These are phyloP conservation scores for Parauchenoglanis ngamensis DNA, from an alignment of 2,797 vertebrate species.

Conservation along the genomic window DNA sequence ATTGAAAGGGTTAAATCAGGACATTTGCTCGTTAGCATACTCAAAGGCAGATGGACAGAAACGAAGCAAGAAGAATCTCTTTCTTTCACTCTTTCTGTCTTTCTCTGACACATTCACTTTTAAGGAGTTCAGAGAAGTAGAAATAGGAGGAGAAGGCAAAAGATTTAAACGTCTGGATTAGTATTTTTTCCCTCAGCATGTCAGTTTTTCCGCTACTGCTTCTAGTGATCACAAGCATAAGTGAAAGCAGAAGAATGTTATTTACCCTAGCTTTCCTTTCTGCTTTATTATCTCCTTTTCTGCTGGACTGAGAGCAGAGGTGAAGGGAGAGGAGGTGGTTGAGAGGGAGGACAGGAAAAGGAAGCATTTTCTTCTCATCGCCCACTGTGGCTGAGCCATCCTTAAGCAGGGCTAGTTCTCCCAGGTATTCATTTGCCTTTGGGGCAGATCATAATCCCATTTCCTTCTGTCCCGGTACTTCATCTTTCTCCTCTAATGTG, in stretches of 20 bases:
- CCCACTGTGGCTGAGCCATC: constrained; percentile 67
- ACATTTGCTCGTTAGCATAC: constrained; percentile 27
- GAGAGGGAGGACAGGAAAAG: constrained; percentile 36
- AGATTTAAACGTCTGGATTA: constrained; percentile 68
- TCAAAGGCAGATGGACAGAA: constrained; percentile 33
- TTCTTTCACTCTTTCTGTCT: not conserved
- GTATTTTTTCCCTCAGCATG: constrained; percentile 50
- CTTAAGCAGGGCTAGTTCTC: constrained; percentile 67
- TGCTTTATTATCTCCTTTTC: not conserved
- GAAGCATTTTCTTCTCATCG: constrained; percentile 45
- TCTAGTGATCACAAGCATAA: constrained; percentile 61
- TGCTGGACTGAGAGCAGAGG: not conserved
- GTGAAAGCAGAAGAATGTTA: constrained; percentile 16
- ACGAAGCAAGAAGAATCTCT: constrained; percentile 24
- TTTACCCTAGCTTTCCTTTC: not conserved
- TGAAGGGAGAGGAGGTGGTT: not conserved
- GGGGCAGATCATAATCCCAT: constrained; percentile 75
- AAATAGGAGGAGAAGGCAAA: constrained; percentile 32
- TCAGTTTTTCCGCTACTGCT: not conserved
- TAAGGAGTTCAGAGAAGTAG: constrained; percentile 55
- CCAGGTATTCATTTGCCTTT: constrained; percentile 69
- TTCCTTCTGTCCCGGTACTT: constrained; percentile 68
- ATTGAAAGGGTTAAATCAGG: constrained; percentile 3
- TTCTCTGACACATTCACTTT: constrained; percentile 42
- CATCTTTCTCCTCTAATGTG: constrained; percentile 70